These are phyloP conservation scores for Micromussa lordhowensis DNA, from an alignment of 92 coral and sea anemone species.

Conservation along the genomic window DNA sequence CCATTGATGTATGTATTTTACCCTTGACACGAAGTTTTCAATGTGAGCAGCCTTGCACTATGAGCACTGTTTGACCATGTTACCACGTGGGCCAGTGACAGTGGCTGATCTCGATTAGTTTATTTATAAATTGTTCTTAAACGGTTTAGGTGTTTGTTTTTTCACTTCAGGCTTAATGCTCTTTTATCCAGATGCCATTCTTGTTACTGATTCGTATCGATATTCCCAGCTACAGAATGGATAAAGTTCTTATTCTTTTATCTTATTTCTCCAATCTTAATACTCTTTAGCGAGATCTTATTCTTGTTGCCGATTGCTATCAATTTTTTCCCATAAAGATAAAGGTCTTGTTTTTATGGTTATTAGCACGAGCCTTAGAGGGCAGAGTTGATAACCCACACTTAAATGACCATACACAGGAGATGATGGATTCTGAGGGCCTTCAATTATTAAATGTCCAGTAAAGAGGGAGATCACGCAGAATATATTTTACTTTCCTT, in stretches of 20 bases:
- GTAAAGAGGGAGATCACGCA: too few relatives aligned
- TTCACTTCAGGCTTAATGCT: not conserved
- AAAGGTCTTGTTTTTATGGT: too few relatives aligned
- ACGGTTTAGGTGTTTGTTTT: not conserved
- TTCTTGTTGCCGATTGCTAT: not conserved
- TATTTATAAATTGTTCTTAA: constrained; percentile 2
- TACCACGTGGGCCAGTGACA: not conserved
- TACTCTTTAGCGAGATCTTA: not conserved
- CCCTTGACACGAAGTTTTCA: not conserved
- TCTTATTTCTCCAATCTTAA: too few relatives aligned
- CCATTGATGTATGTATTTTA: not conserved
- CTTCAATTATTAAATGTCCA: too few relatives aligned
- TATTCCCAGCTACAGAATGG: too few relatives aligned
- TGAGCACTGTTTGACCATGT: not conserved
- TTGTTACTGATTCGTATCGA: not conserved
- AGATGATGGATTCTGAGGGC: too few relatives aligned
- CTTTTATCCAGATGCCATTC: not conserved
- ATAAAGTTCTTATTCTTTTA: too few relatives aligned
- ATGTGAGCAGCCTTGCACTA: not conserved
- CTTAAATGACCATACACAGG: too few relatives aligned
- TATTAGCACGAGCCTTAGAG: not conserved
- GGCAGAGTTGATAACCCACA: not conserved
- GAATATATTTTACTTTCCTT: too few relatives aligned
- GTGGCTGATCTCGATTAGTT: not conserved
- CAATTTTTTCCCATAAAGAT: too few relatives aligned